phyloP scores from a whole-genome alignment of 2,797 vertebrate species.

The Karalla daura region DNA sequence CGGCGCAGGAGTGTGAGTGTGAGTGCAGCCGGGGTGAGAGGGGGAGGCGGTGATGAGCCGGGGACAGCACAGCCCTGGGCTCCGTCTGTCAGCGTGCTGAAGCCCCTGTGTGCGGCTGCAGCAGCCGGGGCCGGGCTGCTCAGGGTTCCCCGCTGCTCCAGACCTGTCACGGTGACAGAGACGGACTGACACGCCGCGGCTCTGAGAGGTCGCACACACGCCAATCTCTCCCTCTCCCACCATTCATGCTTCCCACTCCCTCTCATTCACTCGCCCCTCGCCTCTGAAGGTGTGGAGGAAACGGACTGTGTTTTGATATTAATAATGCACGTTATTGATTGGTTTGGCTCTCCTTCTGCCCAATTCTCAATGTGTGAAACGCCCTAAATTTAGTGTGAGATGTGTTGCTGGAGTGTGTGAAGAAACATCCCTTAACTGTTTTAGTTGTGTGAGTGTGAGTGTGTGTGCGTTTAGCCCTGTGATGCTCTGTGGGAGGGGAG shows the following conservation, averaged over 20 bases:
- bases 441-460: slow-evolving; percentile 8
- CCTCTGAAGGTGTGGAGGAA: slow-evolving; percentile 20
- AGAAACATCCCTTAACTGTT: slow-evolving; percentile 10
- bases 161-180: slow-evolving; percentile 67
- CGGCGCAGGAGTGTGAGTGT: slow-evolving; percentile 35
- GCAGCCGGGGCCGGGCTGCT: slow-evolving; percentile 49
- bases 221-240: slow-evolving; percentile 42
- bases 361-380: neutral
- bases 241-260: slow-evolving; percentile 52
- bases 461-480: slow-evolving; percentile 26
- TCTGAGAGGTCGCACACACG: slow-evolving; percentile 54
- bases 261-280: slow-evolving; percentile 16
- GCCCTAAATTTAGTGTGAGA: neutral
- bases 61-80: slow-evolving; percentile 66
- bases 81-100: slow-evolving; percentile 69
- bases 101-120: slow-evolving; percentile 70
- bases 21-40: slow-evolving; percentile 17
- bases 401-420: neutral
- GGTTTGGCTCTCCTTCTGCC: neutral
- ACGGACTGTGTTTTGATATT: slow-evolving; percentile 20
- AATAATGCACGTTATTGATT: neutral
- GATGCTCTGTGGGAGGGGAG: slow-evolving; percentile 51
- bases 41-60: slow-evolving; percentile 49
- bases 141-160: slow-evolving; percentile 54
- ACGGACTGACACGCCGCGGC: slow-evolving; percentile 65